These are phyloP conservation scores for Zaprionus taronus DNA, from an alignment of 1,140 invertebrate genomes.

Conservation along the genomic window DNA sequence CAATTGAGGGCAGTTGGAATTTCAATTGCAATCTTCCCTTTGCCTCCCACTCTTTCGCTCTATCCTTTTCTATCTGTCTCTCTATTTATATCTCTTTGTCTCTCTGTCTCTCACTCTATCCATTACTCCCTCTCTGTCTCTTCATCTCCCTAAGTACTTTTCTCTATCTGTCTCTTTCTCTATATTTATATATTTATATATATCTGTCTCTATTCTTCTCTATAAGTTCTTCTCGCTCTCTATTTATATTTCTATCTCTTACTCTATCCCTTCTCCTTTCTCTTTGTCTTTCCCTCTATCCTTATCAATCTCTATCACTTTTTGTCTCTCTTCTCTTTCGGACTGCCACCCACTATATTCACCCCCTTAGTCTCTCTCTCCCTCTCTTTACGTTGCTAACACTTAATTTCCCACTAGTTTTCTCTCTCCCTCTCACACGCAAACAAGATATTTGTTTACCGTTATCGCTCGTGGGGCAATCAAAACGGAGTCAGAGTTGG, in stretches of 20 bases:
- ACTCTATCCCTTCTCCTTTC: too few relatives aligned
- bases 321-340: background rate
- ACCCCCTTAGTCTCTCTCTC: background rate
- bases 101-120: background rate
- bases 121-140: too few relatives aligned
- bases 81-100: background rate
- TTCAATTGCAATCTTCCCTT: background rate
- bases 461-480: conserved; percentile 62
- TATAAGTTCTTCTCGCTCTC: background rate
- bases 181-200: background rate
- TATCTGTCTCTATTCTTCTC: background rate
- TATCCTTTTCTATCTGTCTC: background rate
- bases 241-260: too few relatives aligned
- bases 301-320: background rate
- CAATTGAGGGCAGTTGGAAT: background rate
- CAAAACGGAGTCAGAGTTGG: conserved; percentile 56
- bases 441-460: conserved; percentile 60
- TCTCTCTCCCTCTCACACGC: background rate
- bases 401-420: background rate
- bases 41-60: background rate
- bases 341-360: background rate
- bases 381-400: background rate
- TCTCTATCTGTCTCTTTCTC: background rate
- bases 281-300: background rate
- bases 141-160: too few relatives aligned